phyloP scores from a whole-genome alignment of 2,113 vertebrate species.

The Varanus salvator region DNA sequence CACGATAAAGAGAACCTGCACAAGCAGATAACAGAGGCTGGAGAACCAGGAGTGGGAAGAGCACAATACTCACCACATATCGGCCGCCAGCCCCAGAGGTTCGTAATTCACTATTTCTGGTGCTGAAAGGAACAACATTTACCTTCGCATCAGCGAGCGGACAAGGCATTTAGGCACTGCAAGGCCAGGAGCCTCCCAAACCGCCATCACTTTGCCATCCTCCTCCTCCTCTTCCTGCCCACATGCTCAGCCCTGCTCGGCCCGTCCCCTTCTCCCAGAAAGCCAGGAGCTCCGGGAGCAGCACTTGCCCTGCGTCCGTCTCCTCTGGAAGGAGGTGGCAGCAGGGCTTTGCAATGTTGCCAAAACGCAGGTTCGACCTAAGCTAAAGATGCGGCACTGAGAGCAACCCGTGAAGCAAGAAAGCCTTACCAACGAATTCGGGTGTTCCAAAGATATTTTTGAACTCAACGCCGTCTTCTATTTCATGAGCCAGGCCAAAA shows the following conservation, averaged over 20 bases:
- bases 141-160: conserved; percentile 45
- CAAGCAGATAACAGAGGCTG: neutral
- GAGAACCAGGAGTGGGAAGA: neutral
- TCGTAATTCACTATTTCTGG: conserved; percentile 99
- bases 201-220: neutral
- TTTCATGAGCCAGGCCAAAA: conserved; percentile 94
- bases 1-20: neutral
- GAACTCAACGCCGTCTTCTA: conserved; percentile 93
- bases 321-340: neutral
- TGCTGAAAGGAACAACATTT: conserved; percentile 84
- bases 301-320: neutral
- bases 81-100: conserved; percentile 90
- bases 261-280: neutral
- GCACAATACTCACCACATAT: conserved; percentile 91
- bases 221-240: neutral
- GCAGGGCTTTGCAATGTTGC: neutral
- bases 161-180: neutral
- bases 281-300: neutral
- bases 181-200: neutral
- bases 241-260: neutral
- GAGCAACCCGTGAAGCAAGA: neutral
- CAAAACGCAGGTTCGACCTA: neutral
- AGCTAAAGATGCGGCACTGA: neutral
- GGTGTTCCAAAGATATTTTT: conserved; percentile 98
- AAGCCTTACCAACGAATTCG: conserved; percentile 93